These are phyloP conservation scores for Eilema griseolum DNA, from an alignment of 2,888 invertebrate species.

Conservation along the genomic window DNA sequence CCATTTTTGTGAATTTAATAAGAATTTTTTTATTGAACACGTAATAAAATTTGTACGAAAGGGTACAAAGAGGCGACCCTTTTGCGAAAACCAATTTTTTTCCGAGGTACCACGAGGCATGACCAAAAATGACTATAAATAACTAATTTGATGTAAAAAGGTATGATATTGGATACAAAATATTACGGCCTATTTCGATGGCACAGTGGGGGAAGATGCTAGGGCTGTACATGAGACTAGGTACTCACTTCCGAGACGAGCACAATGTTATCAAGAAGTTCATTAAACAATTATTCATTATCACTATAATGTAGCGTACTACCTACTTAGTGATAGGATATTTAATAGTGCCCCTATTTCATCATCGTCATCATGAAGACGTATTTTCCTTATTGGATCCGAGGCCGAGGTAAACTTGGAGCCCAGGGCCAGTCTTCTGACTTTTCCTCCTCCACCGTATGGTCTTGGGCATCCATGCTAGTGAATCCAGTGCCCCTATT, in stretches of 20 bases:
- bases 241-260: neutral
- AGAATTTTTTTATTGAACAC: neutral
- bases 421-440: too few species aligned
- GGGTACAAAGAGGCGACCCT: neutral
- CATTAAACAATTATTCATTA: neutral
- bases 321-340: too few species aligned
- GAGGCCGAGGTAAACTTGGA: too few species aligned
- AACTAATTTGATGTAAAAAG: neutral
- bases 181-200: neutral
- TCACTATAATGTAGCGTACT: too few species aligned
- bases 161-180: neutral
- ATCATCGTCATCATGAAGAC: too few species aligned
- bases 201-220: neutral
- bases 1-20: neutral
- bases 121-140: conserved; percentile 1
- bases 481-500: too few species aligned
- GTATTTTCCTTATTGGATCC: too few species aligned
- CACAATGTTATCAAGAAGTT: neutral
- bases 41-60: neutral
- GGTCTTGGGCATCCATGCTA: too few species aligned
- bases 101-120: neutral
- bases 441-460: too few species aligned
- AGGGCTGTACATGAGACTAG: neutral
- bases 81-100: conserved; percentile 3
- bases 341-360: too few species aligned